Base-by-base conservation (phyloP, 2,888 invertebrate genomes). In the Sminthurinus aureus region DNA sequence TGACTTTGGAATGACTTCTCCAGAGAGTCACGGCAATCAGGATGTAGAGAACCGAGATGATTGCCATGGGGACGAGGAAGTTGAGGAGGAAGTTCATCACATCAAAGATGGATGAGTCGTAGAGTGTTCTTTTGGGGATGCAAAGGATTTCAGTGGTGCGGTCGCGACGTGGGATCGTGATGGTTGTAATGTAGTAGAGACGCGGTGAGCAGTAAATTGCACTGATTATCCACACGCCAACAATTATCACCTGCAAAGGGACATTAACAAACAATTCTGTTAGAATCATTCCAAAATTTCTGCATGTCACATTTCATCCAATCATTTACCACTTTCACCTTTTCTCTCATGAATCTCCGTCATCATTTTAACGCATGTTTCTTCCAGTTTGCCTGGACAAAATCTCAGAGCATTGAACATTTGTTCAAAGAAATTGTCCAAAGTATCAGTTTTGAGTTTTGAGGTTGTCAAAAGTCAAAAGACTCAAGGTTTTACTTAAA, bases 11-110 rank as follows among this genome's bases (percentile, higher is more conserved):
- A 51, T 89, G 90, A 83, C 90, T 91, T 92, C 93, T 89, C 96
- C 96, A 97, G 67, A 97, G 91, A 0, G 95, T 94, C 38, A 96
- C 93, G 3, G 96, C 96, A 83, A 97, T 97, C 89, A 94, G 93
- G 66, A 95, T 94, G 90, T 97, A 97, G 66, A 96, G 91, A 71
- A 95, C 92, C 0, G 90, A 90, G 93, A 97, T 96, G 51, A 96
- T 93, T 78, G 93, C 91, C 81, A 97, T 91, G 0, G 97, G 97
- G 69, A 96, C 92, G 69, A 95, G 92, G 90, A 96, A 97, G 85
- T 96, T 93, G 11, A 96, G 92, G 11, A 94, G 93, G 89, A 97
- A 95, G 91, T 96, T 96, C 87, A 95, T 93, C 90, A 95, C 93
- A 90, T 96, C 95, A 90, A 95, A 93, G 69, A 95, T 90, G 89